phyloP scores from a whole-genome alignment of 2,888 invertebrate species.

The Orthosia incerta region DNA sequence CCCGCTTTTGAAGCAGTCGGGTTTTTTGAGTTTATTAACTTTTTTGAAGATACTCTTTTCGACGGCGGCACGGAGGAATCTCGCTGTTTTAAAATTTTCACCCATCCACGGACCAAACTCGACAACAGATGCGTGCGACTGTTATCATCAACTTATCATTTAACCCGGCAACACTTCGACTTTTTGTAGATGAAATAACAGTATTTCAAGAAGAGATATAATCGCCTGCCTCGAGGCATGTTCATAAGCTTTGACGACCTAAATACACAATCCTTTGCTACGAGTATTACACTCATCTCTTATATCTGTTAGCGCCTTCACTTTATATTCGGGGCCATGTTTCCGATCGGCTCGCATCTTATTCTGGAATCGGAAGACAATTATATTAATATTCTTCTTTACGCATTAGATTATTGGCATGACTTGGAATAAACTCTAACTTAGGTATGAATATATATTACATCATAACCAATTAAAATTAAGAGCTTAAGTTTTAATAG shows the following conservation, averaged over 20 bases:
- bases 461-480: background rate
- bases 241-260: slow-evolving; percentile 15
- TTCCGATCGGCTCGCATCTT: background rate
- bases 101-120: too few relatives aligned
- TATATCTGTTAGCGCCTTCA: slow-evolving; percentile 11
- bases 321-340: slow-evolving; percentile 12
- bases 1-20: too few relatives aligned
- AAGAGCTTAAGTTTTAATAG: background rate
- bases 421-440: background rate
- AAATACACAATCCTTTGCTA: slow-evolving; percentile 23
- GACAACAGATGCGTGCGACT: too few relatives aligned
- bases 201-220: background rate
- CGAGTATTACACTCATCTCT: slow-evolving; percentile 2
- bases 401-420: background rate
- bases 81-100: too few relatives aligned
- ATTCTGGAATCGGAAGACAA: background rate
- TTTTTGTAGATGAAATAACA: background rate
- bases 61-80: too few relatives aligned
- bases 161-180: too few relatives aligned
- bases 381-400: background rate
- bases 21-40: too few relatives aligned
- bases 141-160: too few relatives aligned
- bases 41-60: too few relatives aligned
- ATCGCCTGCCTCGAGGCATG: background rate
- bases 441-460: too few relatives aligned